These are phyloP conservation scores for Drosophila histrio DNA, from an alignment of 2,888 invertebrate genomes.

Conservation along the genomic window DNA sequence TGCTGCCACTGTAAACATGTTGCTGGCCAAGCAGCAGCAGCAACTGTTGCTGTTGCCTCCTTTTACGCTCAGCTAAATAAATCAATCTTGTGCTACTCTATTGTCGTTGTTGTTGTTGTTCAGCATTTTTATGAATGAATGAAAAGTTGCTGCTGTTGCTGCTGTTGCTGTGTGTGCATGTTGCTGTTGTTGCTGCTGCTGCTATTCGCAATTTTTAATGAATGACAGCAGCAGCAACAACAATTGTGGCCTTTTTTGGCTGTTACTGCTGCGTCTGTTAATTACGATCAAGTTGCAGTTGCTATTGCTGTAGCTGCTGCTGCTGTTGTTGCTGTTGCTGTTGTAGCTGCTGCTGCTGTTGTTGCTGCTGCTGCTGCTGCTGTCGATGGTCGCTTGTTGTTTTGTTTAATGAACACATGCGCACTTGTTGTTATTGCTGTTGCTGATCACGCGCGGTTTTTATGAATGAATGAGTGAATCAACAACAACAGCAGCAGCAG, in stretches of 20 bases:
- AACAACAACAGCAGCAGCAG: constrained; percentile 38
- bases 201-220: constrained; percentile 59
- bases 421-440: constrained; percentile 43
- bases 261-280: constrained; percentile 42
- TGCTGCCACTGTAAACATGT: constrained; percentile 59
- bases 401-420: constrained; percentile 58
- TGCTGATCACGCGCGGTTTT: constrained; percentile 59
- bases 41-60: constrained; percentile 35
- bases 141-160: constrained; percentile 54
- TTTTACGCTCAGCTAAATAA: constrained; percentile 61
- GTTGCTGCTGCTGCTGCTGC: not conserved
- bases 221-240: constrained; percentile 62
- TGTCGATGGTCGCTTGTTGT: constrained; percentile 38
- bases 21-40: constrained; percentile 38
- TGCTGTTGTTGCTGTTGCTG: not conserved
- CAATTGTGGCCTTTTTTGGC: constrained; percentile 56
- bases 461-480: constrained; percentile 72
- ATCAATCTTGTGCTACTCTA: constrained; percentile 46
- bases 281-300: constrained; percentile 64
- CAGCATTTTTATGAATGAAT: constrained; percentile 70
- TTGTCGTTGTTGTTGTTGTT: constrained; percentile 42
- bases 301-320: constrained; percentile 10
- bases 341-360: constrained; percentile 4
- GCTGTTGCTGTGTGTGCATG: constrained; percentile 8
- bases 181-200: constrained; percentile 29